phyloP scores from a whole-genome alignment of 1,140 invertebrate genomes.

The Megalopta genalis region DNA sequence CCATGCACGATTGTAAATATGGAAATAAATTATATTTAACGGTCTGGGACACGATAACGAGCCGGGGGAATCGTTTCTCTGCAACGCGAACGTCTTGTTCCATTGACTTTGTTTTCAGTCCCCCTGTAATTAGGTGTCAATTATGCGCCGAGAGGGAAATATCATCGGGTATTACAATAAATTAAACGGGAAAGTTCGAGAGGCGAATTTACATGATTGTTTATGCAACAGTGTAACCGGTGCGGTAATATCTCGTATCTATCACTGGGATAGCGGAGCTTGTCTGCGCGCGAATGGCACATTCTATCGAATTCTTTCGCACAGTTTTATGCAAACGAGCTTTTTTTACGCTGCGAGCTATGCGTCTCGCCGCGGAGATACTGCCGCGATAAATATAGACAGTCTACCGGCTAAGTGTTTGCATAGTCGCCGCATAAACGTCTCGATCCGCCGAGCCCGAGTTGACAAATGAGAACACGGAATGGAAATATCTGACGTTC shows the following conservation, averaged over 20 bases:
- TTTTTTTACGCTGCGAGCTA: neutral
- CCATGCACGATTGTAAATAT: slow-evolving; percentile 10
- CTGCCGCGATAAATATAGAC: neutral
- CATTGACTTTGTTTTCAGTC: slow-evolving; percentile 1
- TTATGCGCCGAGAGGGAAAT: slow-evolving; percentile 7
- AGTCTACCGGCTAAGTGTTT: neutral
- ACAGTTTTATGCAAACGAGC: neutral
- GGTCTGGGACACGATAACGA: neutral
- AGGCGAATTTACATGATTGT: neutral
- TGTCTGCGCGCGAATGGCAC: neutral
- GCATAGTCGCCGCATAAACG: neutral
- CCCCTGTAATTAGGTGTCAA: slow-evolving; percentile 24
- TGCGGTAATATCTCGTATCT: neutral
- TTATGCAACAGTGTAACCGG: neutral
- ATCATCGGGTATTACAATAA: neutral
- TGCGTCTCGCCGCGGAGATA: neutral
- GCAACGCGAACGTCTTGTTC: neutral
- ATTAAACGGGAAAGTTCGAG: neutral
- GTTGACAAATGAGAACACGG: slow-evolving; percentile 1
- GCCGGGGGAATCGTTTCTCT: neutral
- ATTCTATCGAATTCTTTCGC: neutral
- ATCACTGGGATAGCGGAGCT: neutral
- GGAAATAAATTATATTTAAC: slow-evolving; percentile 17
- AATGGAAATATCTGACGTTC: neutral
- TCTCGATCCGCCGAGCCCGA: neutral